Percentiles rank a stretch among this genome's conserved stretches.
These are phyloP conservation scores for Allobates femoralis DNA, from an alignment of 2,797 vertebrate genomes.

Conservation along the genomic window DNA sequence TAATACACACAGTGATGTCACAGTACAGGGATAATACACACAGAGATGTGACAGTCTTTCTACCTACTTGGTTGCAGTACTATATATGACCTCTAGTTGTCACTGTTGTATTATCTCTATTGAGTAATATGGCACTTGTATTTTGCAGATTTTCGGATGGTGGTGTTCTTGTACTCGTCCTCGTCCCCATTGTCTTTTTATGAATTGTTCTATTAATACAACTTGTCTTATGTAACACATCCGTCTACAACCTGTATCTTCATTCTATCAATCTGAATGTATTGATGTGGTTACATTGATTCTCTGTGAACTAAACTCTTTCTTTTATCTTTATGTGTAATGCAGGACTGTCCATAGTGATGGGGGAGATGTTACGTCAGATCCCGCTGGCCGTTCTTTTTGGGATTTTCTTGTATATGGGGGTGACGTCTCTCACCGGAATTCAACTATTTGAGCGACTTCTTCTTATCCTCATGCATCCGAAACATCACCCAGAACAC, in stretches of 20 bases:
- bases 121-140: background rate
- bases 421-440: constrained; percentile 93
- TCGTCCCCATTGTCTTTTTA: background rate
- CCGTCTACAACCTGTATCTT: background rate
- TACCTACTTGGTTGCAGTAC: too few species aligned
- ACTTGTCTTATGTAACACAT: background rate
- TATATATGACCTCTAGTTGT: too few species aligned
- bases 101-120: background rate
- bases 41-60: background rate
- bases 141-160: background rate
- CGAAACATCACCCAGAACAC: constrained; percentile 97
- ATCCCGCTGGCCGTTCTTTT: constrained; percentile 97
- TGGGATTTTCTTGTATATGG: constrained; percentile 98
- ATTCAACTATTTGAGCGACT: constrained; percentile 96
- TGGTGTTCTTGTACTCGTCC: too few species aligned
- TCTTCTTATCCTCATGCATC: constrained; percentile 93
- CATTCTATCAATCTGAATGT: background rate
- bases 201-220: background rate
- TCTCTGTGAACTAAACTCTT: background rate
- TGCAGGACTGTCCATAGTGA: constrained; percentile 75
- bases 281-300: background rate
- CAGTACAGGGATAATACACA: background rate
- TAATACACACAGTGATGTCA: background rate
- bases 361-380: constrained; percentile 90
- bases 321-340: background rate